Evolutionary conservation across 1,140 invertebrate species (phyloP).

Genomic region (Patella vulgata): DNA sequence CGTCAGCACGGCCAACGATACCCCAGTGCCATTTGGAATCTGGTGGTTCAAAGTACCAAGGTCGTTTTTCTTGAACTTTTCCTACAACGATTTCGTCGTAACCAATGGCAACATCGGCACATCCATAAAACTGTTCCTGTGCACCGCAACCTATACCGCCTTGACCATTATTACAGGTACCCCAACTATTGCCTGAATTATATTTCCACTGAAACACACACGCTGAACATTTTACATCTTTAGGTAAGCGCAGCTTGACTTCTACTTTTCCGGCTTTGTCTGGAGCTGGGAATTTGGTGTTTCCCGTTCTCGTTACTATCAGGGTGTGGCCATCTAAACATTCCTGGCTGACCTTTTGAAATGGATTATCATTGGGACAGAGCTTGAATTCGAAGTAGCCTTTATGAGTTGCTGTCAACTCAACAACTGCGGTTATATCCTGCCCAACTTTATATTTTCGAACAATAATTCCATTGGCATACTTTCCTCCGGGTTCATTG

Average conservation of each 20-base stretch:
- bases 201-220: slow-evolving; percentile 67
- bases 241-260: slow-evolving; percentile 48
- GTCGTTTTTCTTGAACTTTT: slow-evolving; percentile 9
- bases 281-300: slow-evolving; percentile 31
- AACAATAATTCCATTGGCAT: slow-evolving; percentile 64
- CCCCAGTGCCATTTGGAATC: slow-evolving; percentile 31
- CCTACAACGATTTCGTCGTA: slow-evolving; percentile 40
- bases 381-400: slow-evolving; percentile 58
- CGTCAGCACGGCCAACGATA: slow-evolving; percentile 8
- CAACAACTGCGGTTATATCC: slow-evolving; percentile 33
- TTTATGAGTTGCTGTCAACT: slow-evolving; percentile 59
- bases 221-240: slow-evolving; percentile 51
- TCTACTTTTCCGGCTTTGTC: slow-evolving; percentile 31
- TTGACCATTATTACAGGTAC: slow-evolving; percentile 40
- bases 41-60: slow-evolving; percentile 24
- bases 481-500: slow-evolving; percentile 66
- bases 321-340: slow-evolving; percentile 51
- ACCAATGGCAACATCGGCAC: slow-evolving; percentile 59
- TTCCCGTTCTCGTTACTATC: slow-evolving; percentile 27
- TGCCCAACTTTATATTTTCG: slow-evolving; percentile 58
- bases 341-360: slow-evolving; percentile 34
- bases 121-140: slow-evolving; percentile 61
- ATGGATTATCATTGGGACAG: slow-evolving; percentile 65
- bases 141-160: slow-evolving; percentile 54
- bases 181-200: slow-evolving; percentile 63